Conservation (phyloP, 2,797 vertebrate genomes). For the Arnoldichthys spilopterus region DNA sequence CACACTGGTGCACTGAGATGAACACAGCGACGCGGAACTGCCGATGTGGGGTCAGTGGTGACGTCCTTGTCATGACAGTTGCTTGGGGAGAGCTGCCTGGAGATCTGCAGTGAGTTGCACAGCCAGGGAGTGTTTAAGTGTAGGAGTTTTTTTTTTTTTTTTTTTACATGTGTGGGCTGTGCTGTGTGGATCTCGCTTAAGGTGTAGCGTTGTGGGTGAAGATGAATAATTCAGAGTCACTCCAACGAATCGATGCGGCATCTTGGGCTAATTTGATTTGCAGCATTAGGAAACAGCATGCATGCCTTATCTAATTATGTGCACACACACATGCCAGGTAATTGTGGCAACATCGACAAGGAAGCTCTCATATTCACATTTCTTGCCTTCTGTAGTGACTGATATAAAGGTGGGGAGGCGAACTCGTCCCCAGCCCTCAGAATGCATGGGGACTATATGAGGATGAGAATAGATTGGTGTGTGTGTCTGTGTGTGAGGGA, state of each 20-base stretch:
- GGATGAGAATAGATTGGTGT: slow-evolving; percentile 1
- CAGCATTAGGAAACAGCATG: slow-evolving; percentile 78
- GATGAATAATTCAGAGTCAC: slow-evolving; percentile 79
- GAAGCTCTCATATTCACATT: slow-evolving; percentile 68
- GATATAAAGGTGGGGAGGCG: slow-evolving; percentile 7
- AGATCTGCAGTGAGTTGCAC: neutral
- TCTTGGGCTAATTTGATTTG: slow-evolving; percentile 82
- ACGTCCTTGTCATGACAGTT: slow-evolving; percentile 29
- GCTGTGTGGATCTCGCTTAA: slow-evolving; percentile 60
- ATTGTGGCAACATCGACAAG: slow-evolving; percentile 76
- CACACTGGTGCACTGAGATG: neutral
- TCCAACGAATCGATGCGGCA: slow-evolving; percentile 81
- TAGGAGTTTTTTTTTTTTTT: slow-evolving; percentile 18
- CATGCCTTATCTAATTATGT: slow-evolving; percentile 80
- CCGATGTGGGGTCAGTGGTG: slow-evolving; percentile 24
- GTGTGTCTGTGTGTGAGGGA: slow-evolving; percentile 13
- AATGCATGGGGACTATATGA: neutral
- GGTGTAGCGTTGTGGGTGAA: slow-evolving; percentile 71
- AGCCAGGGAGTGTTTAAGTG: neutral
- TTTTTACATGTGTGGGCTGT: slow-evolving; percentile 19
- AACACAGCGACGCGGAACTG: neutral
- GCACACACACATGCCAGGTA: slow-evolving; percentile 64
- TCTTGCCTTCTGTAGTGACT: slow-evolving; percentile 58
- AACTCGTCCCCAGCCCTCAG: neutral
- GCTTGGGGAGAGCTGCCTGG: slow-evolving; percentile 6